Conservation (phyloP, 2,888 invertebrate species). For the Eueremaeus valkanovi region DNA sequence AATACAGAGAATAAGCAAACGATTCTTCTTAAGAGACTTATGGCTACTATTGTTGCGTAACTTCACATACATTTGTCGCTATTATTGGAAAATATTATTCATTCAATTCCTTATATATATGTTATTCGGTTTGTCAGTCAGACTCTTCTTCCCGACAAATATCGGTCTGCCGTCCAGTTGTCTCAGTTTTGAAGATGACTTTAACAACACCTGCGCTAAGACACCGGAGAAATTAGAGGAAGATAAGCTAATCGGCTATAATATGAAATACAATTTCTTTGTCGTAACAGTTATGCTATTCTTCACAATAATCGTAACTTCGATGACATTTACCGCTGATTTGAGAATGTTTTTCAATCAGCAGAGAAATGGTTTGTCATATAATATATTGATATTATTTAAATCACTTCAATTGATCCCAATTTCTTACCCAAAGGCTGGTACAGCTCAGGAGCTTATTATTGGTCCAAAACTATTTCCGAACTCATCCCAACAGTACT, state of each 20-base stretch:
- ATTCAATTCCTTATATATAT: neutral
- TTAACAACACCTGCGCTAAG: conserved; percentile 21
- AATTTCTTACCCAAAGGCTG: neutral
- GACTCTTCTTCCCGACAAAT: neutral
- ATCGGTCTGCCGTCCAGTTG: conserved; percentile 35
- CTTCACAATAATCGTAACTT: neutral
- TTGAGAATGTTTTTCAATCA: conserved; percentile 27
- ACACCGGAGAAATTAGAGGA: neutral
- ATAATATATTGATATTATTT: no score
- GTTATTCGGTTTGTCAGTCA: neutral
- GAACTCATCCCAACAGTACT: neutral
- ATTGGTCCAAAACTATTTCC: neutral
- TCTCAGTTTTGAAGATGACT: conserved; percentile 30
- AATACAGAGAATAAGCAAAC: no score
- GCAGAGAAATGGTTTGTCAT: conserved; percentile 30
- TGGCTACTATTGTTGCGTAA: no score
- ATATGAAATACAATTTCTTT: neutral
- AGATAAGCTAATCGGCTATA: neutral
- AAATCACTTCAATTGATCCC: neutral
- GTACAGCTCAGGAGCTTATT: conserved; percentile 17
- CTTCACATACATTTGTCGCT: no score
- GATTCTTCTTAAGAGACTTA: no score
- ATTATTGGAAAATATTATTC: neutral
- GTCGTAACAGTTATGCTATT: neutral
- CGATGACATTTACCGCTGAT: neutral